Percentiles rank a stretch among this genome's conserved stretches.
Evolutionary conservation across 2,113 vertebrate genomes (phyloP).

Genomic region (Stegostoma tigrinum): DNA sequence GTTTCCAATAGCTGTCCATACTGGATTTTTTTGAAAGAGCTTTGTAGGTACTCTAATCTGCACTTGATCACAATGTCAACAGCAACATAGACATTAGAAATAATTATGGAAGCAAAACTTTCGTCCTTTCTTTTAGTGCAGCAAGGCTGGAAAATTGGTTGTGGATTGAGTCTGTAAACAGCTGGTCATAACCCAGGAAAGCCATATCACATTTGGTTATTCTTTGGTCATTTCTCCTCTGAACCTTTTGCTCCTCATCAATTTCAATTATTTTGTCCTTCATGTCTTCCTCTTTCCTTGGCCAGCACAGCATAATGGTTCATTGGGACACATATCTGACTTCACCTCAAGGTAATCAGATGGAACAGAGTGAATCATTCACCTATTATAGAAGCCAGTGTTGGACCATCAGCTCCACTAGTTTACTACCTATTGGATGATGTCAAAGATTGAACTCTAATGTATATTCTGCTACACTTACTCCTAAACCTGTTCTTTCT

Average conservation of each 20-base stretch:
- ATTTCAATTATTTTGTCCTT: background rate
- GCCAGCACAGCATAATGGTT: background rate
- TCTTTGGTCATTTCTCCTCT: background rate
- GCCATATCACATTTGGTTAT: background rate
- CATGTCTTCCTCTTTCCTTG: background rate
- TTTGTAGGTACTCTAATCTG: background rate
- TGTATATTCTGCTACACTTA: too few species aligned
- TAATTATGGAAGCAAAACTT: background rate
- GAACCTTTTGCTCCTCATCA: background rate
- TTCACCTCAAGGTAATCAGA: background rate
- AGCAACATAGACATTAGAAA: background rate
- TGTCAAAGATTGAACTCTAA: background rate
- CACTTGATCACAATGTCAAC: background rate
- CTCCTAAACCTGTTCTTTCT: background rate
- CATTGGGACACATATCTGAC: background rate
- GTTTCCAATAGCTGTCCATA: background rate
- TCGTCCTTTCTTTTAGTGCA: background rate
- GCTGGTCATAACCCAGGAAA: background rate
- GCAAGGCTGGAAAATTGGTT: background rate
- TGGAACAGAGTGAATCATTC: background rate
- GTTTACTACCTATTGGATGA: background rate
- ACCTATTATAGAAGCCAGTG: background rate
- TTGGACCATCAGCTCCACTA: background rate
- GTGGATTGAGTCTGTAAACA: background rate
- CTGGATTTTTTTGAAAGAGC: background rate